Conservation (phyloP, 2,888 invertebrate genomes). For the Tetropium fuscum region DNA sequence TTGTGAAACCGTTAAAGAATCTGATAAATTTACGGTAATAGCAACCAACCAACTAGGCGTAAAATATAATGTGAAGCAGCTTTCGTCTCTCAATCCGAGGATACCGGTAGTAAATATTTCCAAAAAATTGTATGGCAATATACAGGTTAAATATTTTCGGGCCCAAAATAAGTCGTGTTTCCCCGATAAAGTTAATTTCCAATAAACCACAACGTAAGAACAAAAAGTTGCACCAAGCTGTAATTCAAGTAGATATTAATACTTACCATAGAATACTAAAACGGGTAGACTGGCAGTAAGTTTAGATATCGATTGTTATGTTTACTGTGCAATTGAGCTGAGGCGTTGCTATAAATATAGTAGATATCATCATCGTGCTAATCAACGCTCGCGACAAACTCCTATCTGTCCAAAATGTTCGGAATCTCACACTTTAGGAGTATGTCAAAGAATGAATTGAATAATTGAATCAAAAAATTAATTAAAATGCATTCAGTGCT, state of each 20-base stretch:
- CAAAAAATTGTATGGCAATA: not conserved
- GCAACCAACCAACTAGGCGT: not conserved
- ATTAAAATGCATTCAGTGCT: too few species aligned
- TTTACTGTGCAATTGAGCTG: not conserved
- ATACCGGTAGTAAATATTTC: not conserved
- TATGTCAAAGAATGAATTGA: too few species aligned
- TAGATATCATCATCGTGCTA: not conserved
- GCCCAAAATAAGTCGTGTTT: not conserved
- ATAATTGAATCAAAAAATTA: too few species aligned
- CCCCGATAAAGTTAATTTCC: not conserved
- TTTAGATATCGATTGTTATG: slow-evolving; percentile 1
- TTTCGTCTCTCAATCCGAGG: not conserved
- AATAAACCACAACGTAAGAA: not conserved
- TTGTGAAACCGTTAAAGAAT: not conserved
- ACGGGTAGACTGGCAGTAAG: slow-evolving; percentile 1
- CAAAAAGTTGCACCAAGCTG: not conserved
- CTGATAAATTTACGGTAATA: not conserved
- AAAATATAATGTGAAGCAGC: too few species aligned
- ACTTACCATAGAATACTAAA: not conserved
- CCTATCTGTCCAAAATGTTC: slow-evolving; percentile 7
- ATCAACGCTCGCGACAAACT: not conserved
- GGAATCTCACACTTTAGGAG: not conserved
- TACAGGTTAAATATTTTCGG: not conserved
- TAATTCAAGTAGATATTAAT: not conserved
- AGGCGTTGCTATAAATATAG: slow-evolving; percentile 1